Percentiles rank a stretch among this genome's conserved stretches.
These are phyloP conservation scores for Drosophila cognata DNA, from an alignment of 2,888 invertebrate species.

Conservation along the genomic window DNA sequence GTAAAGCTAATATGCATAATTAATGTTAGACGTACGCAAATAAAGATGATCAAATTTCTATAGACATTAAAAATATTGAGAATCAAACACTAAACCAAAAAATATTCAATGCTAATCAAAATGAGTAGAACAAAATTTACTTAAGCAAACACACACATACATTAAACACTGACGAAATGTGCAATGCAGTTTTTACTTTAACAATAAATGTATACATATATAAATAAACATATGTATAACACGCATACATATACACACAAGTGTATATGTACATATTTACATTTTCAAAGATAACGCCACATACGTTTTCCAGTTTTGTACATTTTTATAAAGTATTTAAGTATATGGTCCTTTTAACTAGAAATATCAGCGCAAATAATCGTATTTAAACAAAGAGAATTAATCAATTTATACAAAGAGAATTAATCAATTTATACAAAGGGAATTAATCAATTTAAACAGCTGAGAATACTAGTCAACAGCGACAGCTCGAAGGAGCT, in stretches of 20 bases:
- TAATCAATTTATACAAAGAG: not conserved
- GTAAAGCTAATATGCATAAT: constrained; percentile 23
- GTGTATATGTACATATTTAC: constrained; percentile 18
- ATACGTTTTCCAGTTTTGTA: constrained; percentile 57
- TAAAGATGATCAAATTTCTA: constrained; percentile 33
- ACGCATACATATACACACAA: constrained; percentile 5
- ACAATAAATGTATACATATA: constrained; percentile 36
- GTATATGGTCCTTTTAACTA: constrained; percentile 26
- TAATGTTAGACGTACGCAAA: constrained; percentile 22
- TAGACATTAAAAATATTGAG: constrained; percentile 12
- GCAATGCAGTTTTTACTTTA: constrained; percentile 83
- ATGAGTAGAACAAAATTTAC: constrained; percentile 33
- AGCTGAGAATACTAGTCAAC: constrained; percentile 66
- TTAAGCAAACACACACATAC: constrained; percentile 15
- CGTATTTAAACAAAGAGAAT: constrained; percentile 25
- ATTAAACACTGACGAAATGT: constrained; percentile 61
- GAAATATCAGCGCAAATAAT: constrained; percentile 35
- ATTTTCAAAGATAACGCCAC: constrained; percentile 13
- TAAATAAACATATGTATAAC: constrained; percentile 20
- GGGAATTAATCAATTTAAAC: constrained; percentile 36
- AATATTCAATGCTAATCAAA: constrained; percentile 63
- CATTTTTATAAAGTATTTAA: constrained; percentile 28
- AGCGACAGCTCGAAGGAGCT: constrained; percentile 37
- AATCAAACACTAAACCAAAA: constrained; percentile 73
- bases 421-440: constrained; percentile 27